Evolutionary conservation across 2,888 invertebrate species (phyloP).

Genomic region (Macrostomum cliftonense): DNA sequence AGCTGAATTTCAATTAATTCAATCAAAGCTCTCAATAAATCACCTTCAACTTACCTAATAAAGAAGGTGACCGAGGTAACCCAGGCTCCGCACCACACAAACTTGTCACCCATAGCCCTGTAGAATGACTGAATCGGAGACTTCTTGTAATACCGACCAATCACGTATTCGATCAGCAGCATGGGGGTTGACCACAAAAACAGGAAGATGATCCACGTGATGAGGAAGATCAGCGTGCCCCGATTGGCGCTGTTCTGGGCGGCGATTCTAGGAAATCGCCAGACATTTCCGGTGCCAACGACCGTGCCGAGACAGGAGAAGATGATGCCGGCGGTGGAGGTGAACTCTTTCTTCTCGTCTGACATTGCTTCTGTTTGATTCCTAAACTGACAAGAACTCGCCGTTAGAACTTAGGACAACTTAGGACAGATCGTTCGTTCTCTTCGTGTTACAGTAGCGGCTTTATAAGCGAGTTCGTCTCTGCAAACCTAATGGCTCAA

Average conservation of each 20-base stretch:
- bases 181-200: slow-evolving; percentile 27
- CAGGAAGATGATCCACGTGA: slow-evolving; percentile 24
- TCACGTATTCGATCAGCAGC: slow-evolving; percentile 23
- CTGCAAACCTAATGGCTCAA: too few relatives aligned
- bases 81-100: slow-evolving; percentile 26
- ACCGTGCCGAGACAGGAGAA: slow-evolving; percentile 24
- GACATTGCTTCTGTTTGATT: too few relatives aligned
- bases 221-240: slow-evolving; percentile 24
- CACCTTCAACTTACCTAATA: slow-evolving; percentile 19
- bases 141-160: slow-evolving; percentile 23
- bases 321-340: neutral
- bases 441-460: too few relatives aligned
- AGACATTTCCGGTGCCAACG: slow-evolving; percentile 28
- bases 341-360: neutral
- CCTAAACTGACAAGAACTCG: too few relatives aligned
- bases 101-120: slow-evolving; percentile 17
- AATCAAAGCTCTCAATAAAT: too few relatives aligned
- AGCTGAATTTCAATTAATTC: too few relatives aligned
- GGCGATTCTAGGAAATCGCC: slow-evolving; percentile 28
- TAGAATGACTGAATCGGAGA: slow-evolving; percentile 23
- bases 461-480: too few relatives aligned
- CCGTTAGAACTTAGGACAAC: too few relatives aligned
- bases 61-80: slow-evolving; percentile 22
- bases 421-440: too few relatives aligned
- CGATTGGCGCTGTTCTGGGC: slow-evolving; percentile 22